Evolutionary conservation across 2,797 vertebrate species (phyloP).

Genomic region (Coccyzus lansbergi): DNA sequence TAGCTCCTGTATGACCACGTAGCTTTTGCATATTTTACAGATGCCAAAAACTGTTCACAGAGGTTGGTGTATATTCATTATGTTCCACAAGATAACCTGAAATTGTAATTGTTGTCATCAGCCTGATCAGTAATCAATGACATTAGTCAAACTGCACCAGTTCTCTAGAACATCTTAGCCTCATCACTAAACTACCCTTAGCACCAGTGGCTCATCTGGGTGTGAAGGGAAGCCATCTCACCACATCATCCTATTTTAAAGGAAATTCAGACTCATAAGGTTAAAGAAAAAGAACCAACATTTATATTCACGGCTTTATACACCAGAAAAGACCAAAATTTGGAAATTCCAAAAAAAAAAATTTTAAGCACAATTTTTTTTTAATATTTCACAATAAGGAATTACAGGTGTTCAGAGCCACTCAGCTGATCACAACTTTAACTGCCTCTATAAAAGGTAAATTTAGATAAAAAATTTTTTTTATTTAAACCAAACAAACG

Average conservation of each 20-base stretch:
- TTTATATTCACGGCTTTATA: background rate
- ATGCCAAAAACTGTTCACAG: background rate
- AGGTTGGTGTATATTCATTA: background rate
- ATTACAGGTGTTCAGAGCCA: background rate
- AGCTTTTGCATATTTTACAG: rapidly evolving
- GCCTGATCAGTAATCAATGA: no score
- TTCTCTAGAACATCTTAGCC: background rate
- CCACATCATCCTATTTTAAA: background rate
- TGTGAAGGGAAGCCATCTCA: background rate
- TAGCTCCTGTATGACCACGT: rapidly evolving
- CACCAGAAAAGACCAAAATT: background rate
- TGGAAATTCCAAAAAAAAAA: background rate
- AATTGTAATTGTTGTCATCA: background rate
- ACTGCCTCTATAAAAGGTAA: background rate
- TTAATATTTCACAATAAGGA: background rate
- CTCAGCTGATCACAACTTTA: background rate
- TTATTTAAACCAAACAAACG: background rate
- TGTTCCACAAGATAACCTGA: background rate
- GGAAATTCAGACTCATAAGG: background rate
- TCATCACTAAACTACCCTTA: background rate
- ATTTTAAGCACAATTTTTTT: background rate
- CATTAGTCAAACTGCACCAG: rapidly evolving
- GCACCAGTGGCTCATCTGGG: background rate
- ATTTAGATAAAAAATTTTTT: background rate
- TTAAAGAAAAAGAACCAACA: background rate